phyloP scores from a whole-genome alignment of 2,888 invertebrate genomes.

The Crossocerus cetratus region DNA sequence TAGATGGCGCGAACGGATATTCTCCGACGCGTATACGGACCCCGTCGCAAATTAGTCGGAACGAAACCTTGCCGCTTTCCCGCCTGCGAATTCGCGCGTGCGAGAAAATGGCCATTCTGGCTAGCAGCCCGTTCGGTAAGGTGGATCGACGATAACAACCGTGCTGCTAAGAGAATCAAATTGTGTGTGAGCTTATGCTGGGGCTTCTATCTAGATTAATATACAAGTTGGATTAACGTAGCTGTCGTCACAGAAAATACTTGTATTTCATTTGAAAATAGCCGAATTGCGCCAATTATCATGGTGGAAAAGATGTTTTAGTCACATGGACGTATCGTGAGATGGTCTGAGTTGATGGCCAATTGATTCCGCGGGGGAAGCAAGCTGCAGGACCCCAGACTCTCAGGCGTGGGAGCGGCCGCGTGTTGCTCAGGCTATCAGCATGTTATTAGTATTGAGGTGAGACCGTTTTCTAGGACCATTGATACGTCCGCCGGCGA shows the following conservation, averaged over 20 bases:
- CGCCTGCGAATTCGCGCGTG: background rate
- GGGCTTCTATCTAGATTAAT: too few relatives aligned
- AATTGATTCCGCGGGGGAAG: background rate
- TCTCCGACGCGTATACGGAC: constrained; percentile 15
- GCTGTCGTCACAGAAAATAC: too few relatives aligned
- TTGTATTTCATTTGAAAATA: too few relatives aligned
- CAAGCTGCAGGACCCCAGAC: constrained; percentile 4
- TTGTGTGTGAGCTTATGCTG: too few relatives aligned
- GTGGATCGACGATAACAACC: too few relatives aligned
- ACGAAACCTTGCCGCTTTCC: constrained; percentile 1
- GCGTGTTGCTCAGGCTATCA: constrained; percentile 67
- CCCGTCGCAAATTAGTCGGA: background rate
- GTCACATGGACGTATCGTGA: too few relatives aligned
- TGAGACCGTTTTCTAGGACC: constrained; percentile 66
- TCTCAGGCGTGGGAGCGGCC: constrained; percentile 66
- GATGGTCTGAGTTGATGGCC: background rate
- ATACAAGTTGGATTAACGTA: too few relatives aligned
- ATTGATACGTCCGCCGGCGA: constrained; percentile 59
- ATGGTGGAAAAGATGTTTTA: too few relatives aligned
- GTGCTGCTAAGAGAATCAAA: too few relatives aligned
- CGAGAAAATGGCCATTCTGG: background rate
- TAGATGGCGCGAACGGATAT: constrained; percentile 7
- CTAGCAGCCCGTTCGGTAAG: too few relatives aligned
- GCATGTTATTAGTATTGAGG: constrained; percentile 71
- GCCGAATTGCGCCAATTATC: too few relatives aligned